Percentiles rank a stretch among this genome's conserved stretches.
These are phyloP conservation scores for Lacerta viridis DNA, from an alignment of 2,797 vertebrate genomes.

Conservation along the genomic window DNA sequence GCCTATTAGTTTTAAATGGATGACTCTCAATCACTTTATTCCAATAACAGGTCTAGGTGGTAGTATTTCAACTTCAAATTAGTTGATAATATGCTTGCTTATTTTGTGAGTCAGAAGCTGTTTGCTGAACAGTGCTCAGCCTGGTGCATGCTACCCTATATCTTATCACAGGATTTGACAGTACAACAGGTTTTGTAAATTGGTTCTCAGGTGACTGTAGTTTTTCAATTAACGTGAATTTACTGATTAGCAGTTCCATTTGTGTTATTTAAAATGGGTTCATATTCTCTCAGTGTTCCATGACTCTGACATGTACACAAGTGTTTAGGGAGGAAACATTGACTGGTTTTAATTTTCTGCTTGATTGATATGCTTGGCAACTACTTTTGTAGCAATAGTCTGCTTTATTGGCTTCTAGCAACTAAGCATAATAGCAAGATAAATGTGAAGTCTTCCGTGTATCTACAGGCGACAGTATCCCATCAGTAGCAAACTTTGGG, in stretches of 20 bases:
- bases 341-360: constrained; percentile 21
- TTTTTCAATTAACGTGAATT: constrained; percentile 72
- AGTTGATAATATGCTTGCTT: constrained; percentile 66
- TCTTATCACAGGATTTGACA: constrained; percentile 76
- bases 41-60: constrained; percentile 64
- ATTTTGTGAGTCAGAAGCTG: constrained; percentile 76
- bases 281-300: constrained; percentile 46
- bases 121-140: constrained; percentile 74
- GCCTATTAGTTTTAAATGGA: constrained; percentile 75
- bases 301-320: constrained; percentile 30
- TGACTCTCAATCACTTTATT: constrained; percentile 70
- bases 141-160: constrained; percentile 58
- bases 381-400: background rate
- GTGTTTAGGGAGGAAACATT: constrained; percentile 37
- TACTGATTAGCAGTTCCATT: constrained; percentile 73
- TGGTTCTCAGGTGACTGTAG: constrained; percentile 65
- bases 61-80: constrained; percentile 71
- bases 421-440: constrained; percentile 23
- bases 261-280: constrained; percentile 61
- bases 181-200: constrained; percentile 67
- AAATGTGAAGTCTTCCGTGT: constrained; percentile 20
- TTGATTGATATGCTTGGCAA: constrained; percentile 1
- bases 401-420: constrained; percentile 43
- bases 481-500: too few species aligned
- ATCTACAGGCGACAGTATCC: background rate